Base-by-base conservation (phyloP, 1,140 invertebrate genomes). In the Leptinotarsa undecemlineata region DNA sequence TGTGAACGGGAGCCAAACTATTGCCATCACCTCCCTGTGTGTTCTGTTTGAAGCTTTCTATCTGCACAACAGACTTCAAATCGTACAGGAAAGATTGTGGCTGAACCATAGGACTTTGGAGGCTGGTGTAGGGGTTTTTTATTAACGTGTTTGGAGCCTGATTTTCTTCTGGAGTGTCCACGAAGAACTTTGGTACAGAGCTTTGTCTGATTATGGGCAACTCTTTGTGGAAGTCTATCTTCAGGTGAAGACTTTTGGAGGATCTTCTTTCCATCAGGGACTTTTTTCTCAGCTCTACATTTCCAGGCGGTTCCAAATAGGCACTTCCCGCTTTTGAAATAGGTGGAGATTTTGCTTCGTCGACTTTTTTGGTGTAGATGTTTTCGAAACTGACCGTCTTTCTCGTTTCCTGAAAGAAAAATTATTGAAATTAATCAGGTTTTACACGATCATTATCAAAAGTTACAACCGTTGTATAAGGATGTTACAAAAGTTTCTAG, bases 161-260 rank as follows among this genome's bases (percentile, higher is more conserved):
- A 20, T 80, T 76, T 60, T 80, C 75, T 14, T 82, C 81, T 3
- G 82, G 81, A 8, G 80, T 81, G 33, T 81, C 81, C 48, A 83
- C 26, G 68, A 77, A 83, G 67, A 83, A 83, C 76, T 83, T 83
- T 3, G 82, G 82, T 76, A 83, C 77, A 14, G 81, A 82, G 51
- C 78, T 77, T 69, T 83, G 82, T 26, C 80, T 74, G 15, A 83
- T 83, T 23, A 83, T 77, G 4, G 80, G 81, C 8, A 83, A 48
- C 17, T 76, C 74, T n/a, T 71, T 71, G 63, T 74, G 72, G 21
- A 60, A 72, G 26, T 80, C 78, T 48, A 82, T 77, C 33, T 79
- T 81, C 17, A 82, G 73, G 33, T 78, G 77, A 13, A 81, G 73
- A 75, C 81, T 81, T 61, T 77, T 79, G 11, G 81, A 82, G 67